A percentile compares a stretch with the other conserved stretches of the same genome.
phyloP scores from a whole-genome alignment of 2,113 vertebrate genomes.

The Progne subis region DNA sequence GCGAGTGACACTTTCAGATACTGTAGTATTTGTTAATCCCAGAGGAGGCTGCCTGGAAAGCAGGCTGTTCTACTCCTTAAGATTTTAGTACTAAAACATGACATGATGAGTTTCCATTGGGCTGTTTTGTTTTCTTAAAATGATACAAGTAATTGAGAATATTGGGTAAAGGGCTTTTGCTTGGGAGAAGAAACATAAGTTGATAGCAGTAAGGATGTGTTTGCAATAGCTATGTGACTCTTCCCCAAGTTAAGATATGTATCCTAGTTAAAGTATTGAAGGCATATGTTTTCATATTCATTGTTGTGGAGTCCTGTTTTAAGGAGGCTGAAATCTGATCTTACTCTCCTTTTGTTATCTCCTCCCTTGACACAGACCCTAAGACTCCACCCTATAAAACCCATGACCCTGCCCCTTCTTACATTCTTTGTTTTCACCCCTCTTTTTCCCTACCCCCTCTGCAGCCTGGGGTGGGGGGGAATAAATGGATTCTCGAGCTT shows the following conservation, averaged over 20 bases:
- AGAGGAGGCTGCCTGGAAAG: neutral
- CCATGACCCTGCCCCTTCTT: no score
- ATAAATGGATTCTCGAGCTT: no score
- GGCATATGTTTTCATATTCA: neutral
- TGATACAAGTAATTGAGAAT: neutral
- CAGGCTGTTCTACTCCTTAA: neutral
- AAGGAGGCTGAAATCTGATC: no score
- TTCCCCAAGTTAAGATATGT: neutral
- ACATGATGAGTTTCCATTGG: neutral
- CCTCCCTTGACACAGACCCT: no score
- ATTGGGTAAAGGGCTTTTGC: neutral
- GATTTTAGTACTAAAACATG: neutral
- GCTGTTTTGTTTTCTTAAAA: neutral
- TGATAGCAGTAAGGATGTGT: neutral
- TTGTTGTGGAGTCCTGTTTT: no score
- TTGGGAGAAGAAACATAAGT: neutral
- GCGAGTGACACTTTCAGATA: neutral
- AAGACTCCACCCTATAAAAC: no score
- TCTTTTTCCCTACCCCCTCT: no score
- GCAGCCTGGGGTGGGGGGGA: no score
- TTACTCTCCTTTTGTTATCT: no score
- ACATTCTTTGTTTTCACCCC: no score
- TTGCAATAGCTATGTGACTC: neutral
- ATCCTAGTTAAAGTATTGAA: neutral
- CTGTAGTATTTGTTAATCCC: neutral